Conservation (phyloP, 2,113 vertebrate genomes). For the Xiphias gladius region DNA sequence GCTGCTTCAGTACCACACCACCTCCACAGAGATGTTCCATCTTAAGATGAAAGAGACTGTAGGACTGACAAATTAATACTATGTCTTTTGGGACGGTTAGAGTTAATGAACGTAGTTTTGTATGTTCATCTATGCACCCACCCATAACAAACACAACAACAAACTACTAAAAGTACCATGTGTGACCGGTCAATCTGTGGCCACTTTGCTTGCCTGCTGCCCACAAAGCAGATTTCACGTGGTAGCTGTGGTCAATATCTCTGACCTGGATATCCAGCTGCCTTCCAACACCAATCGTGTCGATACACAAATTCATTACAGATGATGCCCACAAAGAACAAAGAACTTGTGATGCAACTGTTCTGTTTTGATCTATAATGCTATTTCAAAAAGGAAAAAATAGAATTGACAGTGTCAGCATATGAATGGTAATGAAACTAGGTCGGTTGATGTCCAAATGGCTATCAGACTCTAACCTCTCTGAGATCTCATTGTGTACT, state of each 20-base stretch:
- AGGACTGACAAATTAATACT: conserved; percentile 39
- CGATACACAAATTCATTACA: conserved; percentile 79
- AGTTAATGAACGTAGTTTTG: conserved; percentile 20
- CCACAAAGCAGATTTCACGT: conserved; percentile 73
- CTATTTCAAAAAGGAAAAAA: conserved; percentile 58
- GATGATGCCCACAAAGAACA: conserved; percentile 56
- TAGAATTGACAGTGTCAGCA: conserved; percentile 54
- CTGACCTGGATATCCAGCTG: conserved; percentile 84
- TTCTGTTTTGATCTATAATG: conserved; percentile 69
- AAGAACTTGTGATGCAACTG: conserved; percentile 51
- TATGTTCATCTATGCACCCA: conserved; percentile 18
- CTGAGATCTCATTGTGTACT: conserved; percentile 48
- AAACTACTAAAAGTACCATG: conserved; percentile 44
- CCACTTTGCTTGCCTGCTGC: conserved; percentile 66
- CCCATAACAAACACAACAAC: conserved; percentile 34
- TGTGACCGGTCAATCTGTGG: conserved; percentile 75
- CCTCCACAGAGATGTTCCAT: conserved; percentile 30
- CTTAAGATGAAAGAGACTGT: conserved; percentile 38
- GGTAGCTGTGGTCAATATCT: conserved; percentile 77
- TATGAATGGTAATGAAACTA: conserved; percentile 59
- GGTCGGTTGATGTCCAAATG: conserved; percentile 55
- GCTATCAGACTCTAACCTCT: conserved; percentile 42
- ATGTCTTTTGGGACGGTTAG: conserved; percentile 19
- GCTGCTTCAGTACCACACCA: conserved; percentile 22
- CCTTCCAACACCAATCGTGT: conserved; percentile 64